Evolutionary conservation across 2,113 vertebrate genomes (phyloP), one percentile per base, ranked within the genome.

Genomic region (Dasyurus viverrinus): DNA sequence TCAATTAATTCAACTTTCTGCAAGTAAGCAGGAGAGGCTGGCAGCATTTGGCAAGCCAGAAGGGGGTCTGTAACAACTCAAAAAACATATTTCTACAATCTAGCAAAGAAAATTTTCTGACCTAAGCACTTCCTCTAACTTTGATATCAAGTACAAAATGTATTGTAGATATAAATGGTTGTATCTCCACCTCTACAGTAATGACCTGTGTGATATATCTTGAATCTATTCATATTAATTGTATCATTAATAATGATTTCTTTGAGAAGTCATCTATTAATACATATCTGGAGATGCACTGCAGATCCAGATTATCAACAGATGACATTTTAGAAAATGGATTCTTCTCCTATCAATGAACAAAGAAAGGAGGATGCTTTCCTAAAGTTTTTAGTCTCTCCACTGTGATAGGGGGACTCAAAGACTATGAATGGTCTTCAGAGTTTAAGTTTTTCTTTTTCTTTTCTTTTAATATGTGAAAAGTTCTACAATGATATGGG

Each of bases 201-300:
- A 98, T 12, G 90, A 97, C 53, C 90, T 50, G 8, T 91, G 96
- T 98, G 98, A 97, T 95, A 76, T 94, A 98, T 97, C 97, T 0
- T 94, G 46, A 84, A 96, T 93, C 94, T 95, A 91, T 95, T 97
- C 27, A 0, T 91, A 97, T 95, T 97, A 98, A 93, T 97, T 97
- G 95, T 60, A 95, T 91, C 96, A 98, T 98, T 97, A 98, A 98
- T 96, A 97, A 98, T 2, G 30, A 92, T 98, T 98, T 91, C 94
- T 97, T 84, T 90, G 95, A 96, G 96, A 93, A 48, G 42, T 42
- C 90, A 90, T 97, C 91, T 96, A 91, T 50, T 97, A 93, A 97
- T 94, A 96, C 55, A 93, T 60, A 57, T 26, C 48, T 93, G 93
- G 91, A 97, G 92, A 98, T 22, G 0, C 42, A 92, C 27, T 89